These are phyloP conservation scores for Helostoma temminkii DNA, from an alignment of 2,797 vertebrate genomes.

Conservation along the genomic window DNA sequence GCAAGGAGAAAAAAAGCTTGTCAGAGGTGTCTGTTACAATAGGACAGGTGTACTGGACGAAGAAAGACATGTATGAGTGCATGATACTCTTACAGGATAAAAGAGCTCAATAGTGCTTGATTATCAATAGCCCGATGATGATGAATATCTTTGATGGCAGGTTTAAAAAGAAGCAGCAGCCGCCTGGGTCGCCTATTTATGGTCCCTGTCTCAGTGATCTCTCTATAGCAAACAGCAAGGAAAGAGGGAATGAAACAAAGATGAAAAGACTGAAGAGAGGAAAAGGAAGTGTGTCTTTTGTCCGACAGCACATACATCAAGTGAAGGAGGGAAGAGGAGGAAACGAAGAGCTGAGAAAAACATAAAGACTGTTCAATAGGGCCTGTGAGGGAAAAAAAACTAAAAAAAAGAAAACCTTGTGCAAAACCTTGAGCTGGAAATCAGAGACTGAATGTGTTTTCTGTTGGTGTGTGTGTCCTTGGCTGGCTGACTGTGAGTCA, in stretches of 20 bases:
- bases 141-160: slow-evolving; percentile 77
- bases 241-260: slow-evolving; percentile 71
- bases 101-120: slow-evolving; percentile 80
- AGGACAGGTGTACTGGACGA: slow-evolving; percentile 74
- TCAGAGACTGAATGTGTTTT: slow-evolving; percentile 47
- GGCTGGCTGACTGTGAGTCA: slow-evolving; percentile 48
- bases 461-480: slow-evolving; percentile 30
- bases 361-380: slow-evolving; percentile 58
- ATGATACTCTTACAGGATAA: slow-evolving; percentile 67
- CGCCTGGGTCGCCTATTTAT: slow-evolving; percentile 68
- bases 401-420: too few species aligned
- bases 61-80: slow-evolving; percentile 57
- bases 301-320: slow-evolving; percentile 59
- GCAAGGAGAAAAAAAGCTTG: slow-evolving; percentile 43
- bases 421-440: slow-evolving; percentile 57
- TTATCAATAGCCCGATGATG: slow-evolving; percentile 79
- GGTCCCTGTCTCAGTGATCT: slow-evolving; percentile 72
- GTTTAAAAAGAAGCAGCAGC: slow-evolving; percentile 69
- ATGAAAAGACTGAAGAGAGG: slow-evolving; percentile 75
- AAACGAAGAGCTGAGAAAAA: slow-evolving; percentile 61
- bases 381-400: slow-evolving; percentile 31
- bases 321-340: slow-evolving; percentile 55
- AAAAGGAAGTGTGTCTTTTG: slow-evolving; percentile 77
- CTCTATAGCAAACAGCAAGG: slow-evolving; percentile 65
- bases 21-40: slow-evolving; percentile 69